Evolutionary conservation across 2,797 vertebrate genomes (phyloP).

Genomic region (Limosa lapponica): DNA sequence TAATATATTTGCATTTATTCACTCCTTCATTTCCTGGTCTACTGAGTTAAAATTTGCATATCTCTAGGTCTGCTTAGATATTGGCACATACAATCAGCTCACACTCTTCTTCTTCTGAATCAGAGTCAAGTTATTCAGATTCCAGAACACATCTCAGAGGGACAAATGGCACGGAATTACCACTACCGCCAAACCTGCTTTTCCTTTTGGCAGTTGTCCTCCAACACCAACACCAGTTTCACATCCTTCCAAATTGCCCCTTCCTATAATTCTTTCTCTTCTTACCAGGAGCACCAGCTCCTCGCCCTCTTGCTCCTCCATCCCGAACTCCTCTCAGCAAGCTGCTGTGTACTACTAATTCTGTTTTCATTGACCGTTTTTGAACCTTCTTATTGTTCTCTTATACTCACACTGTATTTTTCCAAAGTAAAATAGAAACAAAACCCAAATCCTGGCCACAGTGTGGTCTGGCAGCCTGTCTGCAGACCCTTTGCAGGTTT

Average conservation of each 20-base stretch:
- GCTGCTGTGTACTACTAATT: not conserved
- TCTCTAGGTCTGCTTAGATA: not conserved
- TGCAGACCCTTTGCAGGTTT: not conserved
- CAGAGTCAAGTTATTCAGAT: not conserved
- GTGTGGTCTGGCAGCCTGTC: not conserved
- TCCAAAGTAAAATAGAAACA: not conserved
- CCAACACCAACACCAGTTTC: not conserved
- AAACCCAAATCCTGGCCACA: not conserved
- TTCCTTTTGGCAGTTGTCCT: not conserved
- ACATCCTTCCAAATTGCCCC: not conserved
- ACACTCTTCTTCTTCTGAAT: not conserved
- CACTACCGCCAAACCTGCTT: not conserved
- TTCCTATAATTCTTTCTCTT: not conserved
- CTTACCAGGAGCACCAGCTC: not conserved
- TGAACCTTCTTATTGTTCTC: not conserved
- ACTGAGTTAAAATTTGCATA: conserved; percentile 20
- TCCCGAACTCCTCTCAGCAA: not conserved
- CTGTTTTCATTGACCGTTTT: not conserved
- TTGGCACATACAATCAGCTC: not conserved
- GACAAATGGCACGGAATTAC: not conserved
- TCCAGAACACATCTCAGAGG: not conserved
- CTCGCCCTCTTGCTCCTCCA: not conserved
- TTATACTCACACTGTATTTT: not conserved
- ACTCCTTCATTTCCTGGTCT: conserved; percentile 45
- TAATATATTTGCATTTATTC: conserved; percentile 33